Percentiles rank a stretch among this genome's conserved stretches.
These are phyloP conservation scores for Gonioctena quinquepunctata DNA, from an alignment of 1,140 invertebrate species.

Conservation along the genomic window DNA sequence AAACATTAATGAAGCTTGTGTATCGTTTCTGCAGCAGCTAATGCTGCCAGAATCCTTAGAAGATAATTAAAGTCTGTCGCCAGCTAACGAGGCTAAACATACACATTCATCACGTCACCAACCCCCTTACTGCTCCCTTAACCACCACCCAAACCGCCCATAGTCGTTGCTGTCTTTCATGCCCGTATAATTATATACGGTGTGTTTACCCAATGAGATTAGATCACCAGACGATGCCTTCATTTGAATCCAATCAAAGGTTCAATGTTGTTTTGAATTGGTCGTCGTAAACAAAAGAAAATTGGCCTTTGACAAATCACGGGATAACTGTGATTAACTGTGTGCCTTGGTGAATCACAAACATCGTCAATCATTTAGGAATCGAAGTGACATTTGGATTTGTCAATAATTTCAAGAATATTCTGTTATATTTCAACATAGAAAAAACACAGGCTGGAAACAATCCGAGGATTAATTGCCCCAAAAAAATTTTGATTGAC, in stretches of 20 bases:
- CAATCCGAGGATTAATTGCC: too few species aligned
- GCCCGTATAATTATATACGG: conserved; percentile 43
- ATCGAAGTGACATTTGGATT: too few species aligned
- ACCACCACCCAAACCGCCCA: conserved; percentile 16
- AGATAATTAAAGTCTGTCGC: conserved; percentile 52
- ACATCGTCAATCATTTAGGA: too few species aligned
- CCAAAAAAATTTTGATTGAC: too few species aligned
- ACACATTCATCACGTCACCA: conserved; percentile 44
- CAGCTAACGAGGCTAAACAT: conserved; percentile 48
- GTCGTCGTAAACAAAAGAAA: conserved; percentile 7
- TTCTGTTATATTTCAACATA: too few species aligned
- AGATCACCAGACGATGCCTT: conserved; percentile 24
- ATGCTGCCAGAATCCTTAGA: conserved; percentile 50
- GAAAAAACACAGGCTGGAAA: too few species aligned
- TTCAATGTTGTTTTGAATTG: conserved; percentile 16
- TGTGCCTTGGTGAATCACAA: too few species aligned
- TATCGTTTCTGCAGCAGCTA: conserved; percentile 38
- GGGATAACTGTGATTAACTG: not conserved
- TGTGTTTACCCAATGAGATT: conserved; percentile 37
- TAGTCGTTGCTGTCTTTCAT: conserved; percentile 19
- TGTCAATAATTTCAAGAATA: too few species aligned
- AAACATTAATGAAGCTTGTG: conserved; percentile 35
- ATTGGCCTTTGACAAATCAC: not conserved
- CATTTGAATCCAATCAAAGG: conserved; percentile 22
- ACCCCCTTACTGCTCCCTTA: conserved; percentile 20